These are phyloP conservation scores for Nesogale talazaci DNA, from an alignment of 2,113 vertebrate genomes.

Conservation along the genomic window DNA sequence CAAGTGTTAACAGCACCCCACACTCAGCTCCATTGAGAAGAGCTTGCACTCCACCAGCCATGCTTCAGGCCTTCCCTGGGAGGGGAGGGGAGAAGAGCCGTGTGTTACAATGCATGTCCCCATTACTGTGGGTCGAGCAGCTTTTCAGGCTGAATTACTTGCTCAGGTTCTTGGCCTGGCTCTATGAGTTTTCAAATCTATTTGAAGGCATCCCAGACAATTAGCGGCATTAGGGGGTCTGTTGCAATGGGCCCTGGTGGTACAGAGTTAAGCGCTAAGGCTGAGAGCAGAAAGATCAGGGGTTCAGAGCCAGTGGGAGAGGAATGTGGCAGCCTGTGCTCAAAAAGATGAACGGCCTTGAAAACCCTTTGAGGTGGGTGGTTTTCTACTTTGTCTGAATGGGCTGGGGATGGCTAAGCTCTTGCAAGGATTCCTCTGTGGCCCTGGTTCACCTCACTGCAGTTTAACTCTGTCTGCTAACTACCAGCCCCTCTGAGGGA, in stretches of 20 bases:
- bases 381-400: neutral
- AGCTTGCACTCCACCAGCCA: neutral
- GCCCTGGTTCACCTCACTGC: neutral
- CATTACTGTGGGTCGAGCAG: neutral
- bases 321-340: neutral
- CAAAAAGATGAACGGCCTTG: neutral
- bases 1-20: constrained; percentile 54
- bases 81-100: constrained; percentile 40
- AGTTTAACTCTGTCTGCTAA: too few species aligned
- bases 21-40: constrained; percentile 8
- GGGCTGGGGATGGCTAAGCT: too few species aligned
- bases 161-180: neutral
- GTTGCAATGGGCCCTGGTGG: neutral
- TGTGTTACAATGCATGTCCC: neutral
- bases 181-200: neutral
- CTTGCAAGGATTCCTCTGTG: too few species aligned
- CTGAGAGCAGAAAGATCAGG: neutral
- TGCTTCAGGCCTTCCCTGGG: neutral
- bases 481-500: too few species aligned
- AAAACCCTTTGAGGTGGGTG: neutral
- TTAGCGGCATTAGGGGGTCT: neutral
- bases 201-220: neutral
- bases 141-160: neutral
- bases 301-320: neutral
- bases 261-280: neutral